phyloP scores from a whole-genome alignment of 2,888 invertebrate species.

The Ephialtes manifestator region DNA sequence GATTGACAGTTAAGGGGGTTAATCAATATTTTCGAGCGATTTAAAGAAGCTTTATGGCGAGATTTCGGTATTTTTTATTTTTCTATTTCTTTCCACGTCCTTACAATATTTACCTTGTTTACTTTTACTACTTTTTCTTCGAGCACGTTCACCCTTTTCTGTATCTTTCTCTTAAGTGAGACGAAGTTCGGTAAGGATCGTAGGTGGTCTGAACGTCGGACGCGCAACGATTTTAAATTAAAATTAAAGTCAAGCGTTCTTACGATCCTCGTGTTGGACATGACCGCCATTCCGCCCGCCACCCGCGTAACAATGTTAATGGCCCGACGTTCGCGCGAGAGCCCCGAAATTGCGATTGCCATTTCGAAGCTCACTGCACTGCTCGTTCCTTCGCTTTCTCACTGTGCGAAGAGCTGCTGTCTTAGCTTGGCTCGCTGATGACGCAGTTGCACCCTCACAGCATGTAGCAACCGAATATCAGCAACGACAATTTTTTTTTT shows the following conservation, averaged over 20 bases:
- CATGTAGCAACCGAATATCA: slow-evolving; percentile 1
- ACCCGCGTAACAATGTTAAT: slow-evolving; percentile 84
- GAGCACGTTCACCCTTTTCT: slow-evolving; percentile 47
- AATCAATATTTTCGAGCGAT: too few relatives aligned
- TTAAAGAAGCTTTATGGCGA: too few relatives aligned
- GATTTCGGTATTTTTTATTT: slow-evolving; percentile 5
- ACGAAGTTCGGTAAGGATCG: slow-evolving; percentile 75
- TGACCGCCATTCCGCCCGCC: slow-evolving; percentile 73
- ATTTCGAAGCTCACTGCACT: slow-evolving; percentile 37
- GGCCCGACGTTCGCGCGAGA: slow-evolving; percentile 66
- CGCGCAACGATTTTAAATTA: slow-evolving; percentile 84
- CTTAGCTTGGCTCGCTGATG: slow-evolving; percentile 21
- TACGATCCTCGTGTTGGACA: slow-evolving; percentile 79
- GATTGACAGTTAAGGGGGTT: too few relatives aligned
- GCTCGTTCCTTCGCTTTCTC: slow-evolving; percentile 35
- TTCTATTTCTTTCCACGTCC: slow-evolving; percentile 33
- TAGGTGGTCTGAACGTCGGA: slow-evolving; percentile 84
- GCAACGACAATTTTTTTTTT: slow-evolving; percentile 47
- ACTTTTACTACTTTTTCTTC: slow-evolving; percentile 46
- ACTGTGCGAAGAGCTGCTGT: slow-evolving; percentile 19
- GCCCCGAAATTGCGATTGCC: slow-evolving; percentile 79
- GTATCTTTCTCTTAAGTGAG: slow-evolving; percentile 58
- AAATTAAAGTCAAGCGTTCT: slow-evolving; percentile 84
- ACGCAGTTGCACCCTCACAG: slow-evolving; percentile 13
- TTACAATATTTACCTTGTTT: slow-evolving; percentile 28